A percentile compares a stretch with the other conserved stretches of the same genome.
phyloP scores from a whole-genome alignment of 2,888 invertebrate genomes.

The Drosophila yooni region DNA sequence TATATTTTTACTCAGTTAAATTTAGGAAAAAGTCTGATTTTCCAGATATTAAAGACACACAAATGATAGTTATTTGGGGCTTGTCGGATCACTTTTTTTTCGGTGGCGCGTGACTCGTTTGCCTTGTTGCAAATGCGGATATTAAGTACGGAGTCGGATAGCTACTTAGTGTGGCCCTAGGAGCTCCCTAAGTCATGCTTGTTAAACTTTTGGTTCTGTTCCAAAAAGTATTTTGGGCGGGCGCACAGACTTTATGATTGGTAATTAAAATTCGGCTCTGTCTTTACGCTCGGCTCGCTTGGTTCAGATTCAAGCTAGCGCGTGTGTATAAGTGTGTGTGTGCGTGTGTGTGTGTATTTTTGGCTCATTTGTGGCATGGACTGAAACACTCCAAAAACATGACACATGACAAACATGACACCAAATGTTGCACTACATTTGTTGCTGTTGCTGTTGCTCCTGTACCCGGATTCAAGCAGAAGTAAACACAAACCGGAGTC shows the following conservation, averaged over 20 bases:
- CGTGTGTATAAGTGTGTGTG: not conserved
- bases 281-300: constrained; percentile 56
- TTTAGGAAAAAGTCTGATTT: not conserved
- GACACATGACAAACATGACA: constrained; percentile 53
- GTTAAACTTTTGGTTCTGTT: constrained; percentile 78
- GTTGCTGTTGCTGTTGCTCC: constrained; percentile 44
- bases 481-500: constrained; percentile 62
- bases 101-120: constrained; percentile 40
- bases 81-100: constrained; percentile 15
- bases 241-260: constrained; percentile 53
- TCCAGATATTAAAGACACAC: not conserved
- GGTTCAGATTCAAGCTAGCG: constrained; percentile 3
- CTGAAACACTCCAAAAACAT: constrained; percentile 55
- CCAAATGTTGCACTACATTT: constrained; percentile 73
- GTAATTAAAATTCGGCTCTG: constrained; percentile 62
- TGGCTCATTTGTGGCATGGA: constrained; percentile 32
- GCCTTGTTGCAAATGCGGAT: constrained; percentile 1
- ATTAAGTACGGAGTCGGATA: constrained; percentile 3
- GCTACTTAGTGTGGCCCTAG: constrained; percentile 10
- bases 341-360: constrained; percentile 7
- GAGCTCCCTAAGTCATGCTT: constrained; percentile 62
- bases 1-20: not conserved
- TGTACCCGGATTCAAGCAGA: constrained; percentile 68
- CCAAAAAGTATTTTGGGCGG: constrained; percentile 75
- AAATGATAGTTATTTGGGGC: constrained; percentile 28